phyloP scores from a whole-genome alignment of 1,140 invertebrate genomes.

The Daktulosphaira vitifoliae region DNA sequence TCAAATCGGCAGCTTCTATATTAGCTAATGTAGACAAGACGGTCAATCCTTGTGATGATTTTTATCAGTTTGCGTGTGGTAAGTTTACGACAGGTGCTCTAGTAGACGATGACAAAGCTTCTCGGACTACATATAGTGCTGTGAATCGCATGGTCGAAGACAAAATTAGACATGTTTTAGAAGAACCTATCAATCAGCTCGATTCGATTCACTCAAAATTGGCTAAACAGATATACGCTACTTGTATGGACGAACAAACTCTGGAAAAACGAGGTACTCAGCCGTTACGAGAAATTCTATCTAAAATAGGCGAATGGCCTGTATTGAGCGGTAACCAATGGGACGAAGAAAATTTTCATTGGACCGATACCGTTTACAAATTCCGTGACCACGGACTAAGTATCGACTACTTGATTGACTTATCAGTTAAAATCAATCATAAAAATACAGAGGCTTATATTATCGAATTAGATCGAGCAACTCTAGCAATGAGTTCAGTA shows the following conservation, averaged over 20 bases:
- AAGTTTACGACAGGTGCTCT: conserved; percentile 42
- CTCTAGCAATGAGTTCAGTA: conserved; percentile 74
- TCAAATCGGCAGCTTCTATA: conserved; percentile 43
- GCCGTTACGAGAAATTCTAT: conserved; percentile 44
- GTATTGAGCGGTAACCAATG: conserved; percentile 48
- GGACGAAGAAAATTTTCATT: conserved; percentile 65
- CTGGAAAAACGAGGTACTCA: conserved; percentile 39
- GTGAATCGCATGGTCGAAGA: background rate
- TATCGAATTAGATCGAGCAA: conserved; percentile 81
- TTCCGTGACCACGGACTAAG: conserved; percentile 69
- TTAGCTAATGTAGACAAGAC: conserved; percentile 47
- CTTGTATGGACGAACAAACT: conserved; percentile 47
- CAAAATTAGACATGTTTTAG: conserved; percentile 15
- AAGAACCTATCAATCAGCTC: conserved; percentile 40
- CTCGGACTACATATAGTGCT: conserved; percentile 33
- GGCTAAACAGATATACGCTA: conserved; percentile 45
- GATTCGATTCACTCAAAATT: conserved; percentile 43
- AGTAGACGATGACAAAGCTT: conserved; percentile 36
- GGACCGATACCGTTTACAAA: conserved; percentile 69
- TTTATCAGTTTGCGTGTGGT: conserved; percentile 54
- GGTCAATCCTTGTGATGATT: conserved; percentile 56
- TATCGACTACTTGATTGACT: conserved; percentile 80
- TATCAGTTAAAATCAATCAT: conserved; percentile 74
- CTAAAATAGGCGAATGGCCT: conserved; percentile 79
- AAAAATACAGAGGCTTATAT: conserved; percentile 69